Base-by-base conservation (phyloP, 2,888 invertebrate species). In the Meganola albula region DNA sequence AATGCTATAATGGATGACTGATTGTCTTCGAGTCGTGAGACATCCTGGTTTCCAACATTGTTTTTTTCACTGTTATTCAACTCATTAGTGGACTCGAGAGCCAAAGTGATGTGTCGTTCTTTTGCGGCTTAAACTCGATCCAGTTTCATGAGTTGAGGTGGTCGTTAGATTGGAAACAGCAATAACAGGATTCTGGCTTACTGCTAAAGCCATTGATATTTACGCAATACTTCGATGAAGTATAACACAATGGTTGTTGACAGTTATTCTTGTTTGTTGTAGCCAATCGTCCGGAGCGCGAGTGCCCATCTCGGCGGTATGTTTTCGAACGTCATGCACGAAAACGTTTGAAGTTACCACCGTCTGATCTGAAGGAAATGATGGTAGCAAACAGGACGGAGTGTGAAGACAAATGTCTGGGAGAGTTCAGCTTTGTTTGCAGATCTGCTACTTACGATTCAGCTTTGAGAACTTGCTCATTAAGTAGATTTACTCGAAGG, bases 331-430 rank as follows among this genome's bases (percentile, higher is more conserved):
- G 96, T 34, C 94, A 95, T 64, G 93, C 94, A 1, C 87, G 94
- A 9, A 95, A 95, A 63, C 93, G 94, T 48, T 72, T 95, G 31
- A 94, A 94, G 66, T 85, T 95, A 12, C 92, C 93, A 8, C 83
- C 92, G 22, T 91, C 93, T 4, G 95, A 95, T 63, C 87, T 94
- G 27, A 95, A 95, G 70, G 95, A 96, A 79, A 91, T 94, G 23
- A 92, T 92, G 54, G 94, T 95, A 0, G 89, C 92, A 2, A 96
- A 96, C 72, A 88, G 95, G 40, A 95, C 93, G 2, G 96, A 96
- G 58, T 96, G 96, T 63, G 95, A 96, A 71, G 95, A 96, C 64
- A 93, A 93, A 64, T 96, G 96, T 63, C 74, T 96, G 39, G 94
- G 94, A 61, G 96, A 96, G 71, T 94, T 94, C 63, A 93, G 92